Conservation (phyloP, 1,140 invertebrate species). For the Leptinotarsa texana region DNA sequence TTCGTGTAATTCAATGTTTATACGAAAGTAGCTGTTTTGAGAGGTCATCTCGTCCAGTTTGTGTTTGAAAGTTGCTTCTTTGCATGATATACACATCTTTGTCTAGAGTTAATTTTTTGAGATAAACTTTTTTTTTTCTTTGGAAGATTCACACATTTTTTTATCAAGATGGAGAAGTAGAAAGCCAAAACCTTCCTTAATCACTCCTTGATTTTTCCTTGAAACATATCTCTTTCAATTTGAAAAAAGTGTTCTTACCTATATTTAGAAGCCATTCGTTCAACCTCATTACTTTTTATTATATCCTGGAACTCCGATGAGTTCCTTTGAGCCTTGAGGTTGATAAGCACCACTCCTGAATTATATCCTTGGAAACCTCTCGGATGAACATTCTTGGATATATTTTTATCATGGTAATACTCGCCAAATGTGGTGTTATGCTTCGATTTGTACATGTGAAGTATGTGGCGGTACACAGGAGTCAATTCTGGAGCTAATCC, state of each 20-base stretch:
- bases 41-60: no score
- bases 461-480: slow-evolving; percentile 79
- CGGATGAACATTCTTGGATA: slow-evolving; percentile 46
- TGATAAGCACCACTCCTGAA: slow-evolving; percentile 77
- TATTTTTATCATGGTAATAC: slow-evolving; percentile 44
- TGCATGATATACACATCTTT: no score
- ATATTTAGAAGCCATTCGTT: slow-evolving; percentile 25
- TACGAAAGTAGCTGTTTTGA: no score
- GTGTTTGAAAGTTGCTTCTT: no score
- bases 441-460: slow-evolving; percentile 65
- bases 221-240: no score
- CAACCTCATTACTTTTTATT: slow-evolving; percentile 22
- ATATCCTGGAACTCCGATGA: slow-evolving; percentile 57
- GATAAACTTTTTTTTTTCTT: no score
- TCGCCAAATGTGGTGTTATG: slow-evolving; percentile 52
- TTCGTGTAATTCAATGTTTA: no score
- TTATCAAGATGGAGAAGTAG: no score
- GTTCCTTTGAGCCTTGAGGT: slow-evolving; percentile 70
- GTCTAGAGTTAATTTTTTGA: no score
- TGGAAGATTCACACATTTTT: no score
- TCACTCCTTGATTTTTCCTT: no score
- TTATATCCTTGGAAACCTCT: slow-evolving; percentile 78
- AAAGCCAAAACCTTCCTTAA: not conserved
- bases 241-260: not conserved
- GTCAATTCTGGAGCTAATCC: slow-evolving; percentile 78